phyloP scores from a whole-genome alignment of 1,140 invertebrate species.

The Euwallacea fornicatus region DNA sequence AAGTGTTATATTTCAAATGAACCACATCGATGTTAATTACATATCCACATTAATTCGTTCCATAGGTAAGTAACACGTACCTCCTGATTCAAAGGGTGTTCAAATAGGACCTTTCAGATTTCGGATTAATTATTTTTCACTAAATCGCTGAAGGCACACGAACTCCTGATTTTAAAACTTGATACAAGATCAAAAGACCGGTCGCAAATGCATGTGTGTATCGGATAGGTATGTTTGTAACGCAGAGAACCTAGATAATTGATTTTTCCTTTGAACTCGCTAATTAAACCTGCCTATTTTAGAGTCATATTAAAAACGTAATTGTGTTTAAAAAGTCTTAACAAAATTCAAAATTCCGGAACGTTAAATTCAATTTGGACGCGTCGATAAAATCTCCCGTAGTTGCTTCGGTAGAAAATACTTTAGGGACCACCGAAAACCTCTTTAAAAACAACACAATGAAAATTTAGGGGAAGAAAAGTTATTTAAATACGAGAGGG shows the following conservation, averaged over 20 bases:
- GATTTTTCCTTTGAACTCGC: neutral
- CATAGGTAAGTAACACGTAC: too few relatives aligned
- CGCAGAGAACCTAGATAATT: neutral
- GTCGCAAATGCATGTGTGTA: neutral
- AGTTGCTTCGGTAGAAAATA: conserved; percentile 5
- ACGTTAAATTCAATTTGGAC: conserved; percentile 18
- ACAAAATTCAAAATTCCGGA: neutral
- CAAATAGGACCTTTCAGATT: too few relatives aligned
- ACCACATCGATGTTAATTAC: too few relatives aligned
- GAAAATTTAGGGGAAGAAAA: conserved; percentile 20
- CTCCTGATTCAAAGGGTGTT: too few relatives aligned
- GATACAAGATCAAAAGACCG: neutral
- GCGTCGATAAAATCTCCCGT: conserved; percentile 16
- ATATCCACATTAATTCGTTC: too few relatives aligned
- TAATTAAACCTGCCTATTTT: neutral
- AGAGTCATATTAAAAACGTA: neutral
- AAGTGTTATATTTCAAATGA: too few relatives aligned
- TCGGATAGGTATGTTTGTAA: neutral
- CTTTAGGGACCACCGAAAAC: conserved; percentile 18
- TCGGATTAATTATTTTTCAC: too few relatives aligned
- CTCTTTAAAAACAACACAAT: conserved; percentile 21
- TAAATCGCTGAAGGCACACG: neutral
- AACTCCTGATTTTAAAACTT: neutral
- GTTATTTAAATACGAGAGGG: conserved; percentile 21
- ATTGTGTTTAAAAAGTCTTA: conserved; percentile 10